Evolutionary conservation across 2,113 vertebrate genomes (phyloP), one percentile per base, ranked within the genome.

Genomic region (Notothenia coriiceps): DNA sequence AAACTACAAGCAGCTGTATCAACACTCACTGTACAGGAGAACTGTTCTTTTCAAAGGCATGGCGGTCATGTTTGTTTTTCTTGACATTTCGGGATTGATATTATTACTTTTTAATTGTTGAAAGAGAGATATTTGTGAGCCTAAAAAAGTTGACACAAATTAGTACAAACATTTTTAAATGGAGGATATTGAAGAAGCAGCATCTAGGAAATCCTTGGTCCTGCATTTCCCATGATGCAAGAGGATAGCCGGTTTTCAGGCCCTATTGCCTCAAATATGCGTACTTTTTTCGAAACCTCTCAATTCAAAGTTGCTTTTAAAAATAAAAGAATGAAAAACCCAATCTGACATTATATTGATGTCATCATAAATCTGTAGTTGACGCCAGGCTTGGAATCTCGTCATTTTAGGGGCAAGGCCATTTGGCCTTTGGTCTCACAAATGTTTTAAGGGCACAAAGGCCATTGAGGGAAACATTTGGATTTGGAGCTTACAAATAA

Each of bases 1-100:
- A 80, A 91, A 89, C 70, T 50, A 71, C 64, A 92, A 79, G 18
- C 92, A 94, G 90, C 93, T 95, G 91, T 84, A 68, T 78, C 84
- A 94, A 93, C 88, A 89, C 13, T 15, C 2, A 13, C 51, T 64
- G 63, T 62, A 46, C 52, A 69, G 71, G 55, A 63, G 54, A 6
- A 76, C 22, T n/a, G 57, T 1, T 6, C 60, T 17, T 44, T 54
- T 51, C 66, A 55, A 65, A 77, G 70, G 57, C 59, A 56, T 18
- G 17, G 15, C 1, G 1, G 70, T 54, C 12, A 0, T 56, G 61
- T 77, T 86, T 86, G 76, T 80, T 82, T 63, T 70, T 29, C 43
- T 35, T 60, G 52, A 33, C 18, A 33, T 66, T 64, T 46, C n/a
- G 29, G 8, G 60, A 71, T 64, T 49, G 5, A 71, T 18, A 60